phyloP scores from a whole-genome alignment of 2,797 vertebrate species.

The Fistularia commersonii region DNA sequence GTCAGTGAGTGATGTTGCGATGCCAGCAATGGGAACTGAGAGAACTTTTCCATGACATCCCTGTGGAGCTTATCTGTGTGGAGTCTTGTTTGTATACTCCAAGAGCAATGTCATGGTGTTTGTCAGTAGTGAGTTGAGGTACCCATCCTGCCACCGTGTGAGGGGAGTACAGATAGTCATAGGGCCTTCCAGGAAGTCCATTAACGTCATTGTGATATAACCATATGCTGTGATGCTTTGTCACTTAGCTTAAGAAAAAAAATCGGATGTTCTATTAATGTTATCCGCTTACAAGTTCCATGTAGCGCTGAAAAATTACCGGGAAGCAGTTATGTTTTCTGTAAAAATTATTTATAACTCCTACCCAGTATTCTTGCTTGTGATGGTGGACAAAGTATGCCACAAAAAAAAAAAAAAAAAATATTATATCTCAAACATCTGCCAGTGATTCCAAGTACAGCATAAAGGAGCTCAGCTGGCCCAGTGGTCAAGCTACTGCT shows the following conservation, averaged over 20 bases:
- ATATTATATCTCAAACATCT: too few relatives aligned
- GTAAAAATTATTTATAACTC: too few relatives aligned
- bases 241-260: neutral
- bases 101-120: slow-evolving; percentile 45
- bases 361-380: too few relatives aligned
- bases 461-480: too few relatives aligned
- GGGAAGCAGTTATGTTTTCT: too few relatives aligned
- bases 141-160: slow-evolving; percentile 12
- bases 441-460: too few relatives aligned
- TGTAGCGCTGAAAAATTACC: too few relatives aligned
- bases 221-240: slow-evolving; percentile 40
- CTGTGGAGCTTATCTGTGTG: slow-evolving; percentile 12
- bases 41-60: slow-evolving; percentile 56
- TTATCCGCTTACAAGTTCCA: too few relatives aligned
- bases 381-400: too few relatives aligned
- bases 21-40: slow-evolving; percentile 24
- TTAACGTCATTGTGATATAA: slow-evolving; percentile 38
- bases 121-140: slow-evolving; percentile 11
- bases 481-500: too few relatives aligned
- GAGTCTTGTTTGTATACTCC: slow-evolving; percentile 29
- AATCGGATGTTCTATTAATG: too few relatives aligned
- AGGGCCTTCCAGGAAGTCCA: slow-evolving; percentile 44
- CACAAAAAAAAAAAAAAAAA: too few relatives aligned
- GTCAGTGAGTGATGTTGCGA: neutral
- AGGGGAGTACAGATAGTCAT: slow-evolving; percentile 11